A percentile compares a stretch with the other conserved stretches of the same genome.
These are phyloP conservation scores for Scleropages formosus DNA, from an alignment of 2,797 vertebrate genomes.

Conservation along the genomic window DNA sequence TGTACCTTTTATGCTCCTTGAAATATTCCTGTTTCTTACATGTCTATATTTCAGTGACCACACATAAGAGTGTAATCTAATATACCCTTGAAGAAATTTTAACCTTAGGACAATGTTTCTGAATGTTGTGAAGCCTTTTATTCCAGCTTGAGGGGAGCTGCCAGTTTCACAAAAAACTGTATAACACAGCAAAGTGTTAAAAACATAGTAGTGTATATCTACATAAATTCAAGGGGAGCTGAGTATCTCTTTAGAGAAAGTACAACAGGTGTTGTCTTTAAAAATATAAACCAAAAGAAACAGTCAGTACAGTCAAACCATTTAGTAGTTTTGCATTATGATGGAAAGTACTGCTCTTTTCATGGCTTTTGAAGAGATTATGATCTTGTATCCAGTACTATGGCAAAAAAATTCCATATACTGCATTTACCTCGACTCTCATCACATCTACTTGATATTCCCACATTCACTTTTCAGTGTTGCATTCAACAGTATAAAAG, in stretches of 20 bases:
- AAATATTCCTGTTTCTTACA: background rate
- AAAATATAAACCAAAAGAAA: background rate
- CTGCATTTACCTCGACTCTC: conserved; percentile 17
- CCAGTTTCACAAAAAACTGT: conserved; percentile 3
- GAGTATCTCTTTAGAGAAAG: too few relatives aligned
- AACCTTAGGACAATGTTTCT: background rate
- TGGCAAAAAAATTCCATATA: conserved; percentile 25
- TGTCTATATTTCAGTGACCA: background rate
- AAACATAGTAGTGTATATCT: background rate
- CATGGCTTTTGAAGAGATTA: conserved; percentile 11
- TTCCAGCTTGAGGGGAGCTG: background rate
- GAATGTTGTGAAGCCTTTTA: background rate
- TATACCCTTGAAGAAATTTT: background rate
- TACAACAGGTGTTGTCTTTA: background rate
- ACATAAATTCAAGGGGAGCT: background rate
- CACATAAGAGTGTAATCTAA: background rate
- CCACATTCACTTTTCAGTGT: conserved; percentile 30
- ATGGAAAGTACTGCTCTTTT: conserved; percentile 13
- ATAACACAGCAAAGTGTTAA: conserved; percentile 13
- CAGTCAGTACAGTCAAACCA: background rate
- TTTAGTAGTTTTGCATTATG: conserved; percentile 5
- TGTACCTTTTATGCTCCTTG: background rate
- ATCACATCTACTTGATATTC: conserved; percentile 35
- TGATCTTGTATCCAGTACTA: conserved; percentile 11
- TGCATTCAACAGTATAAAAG: conserved; percentile 31